Conservation (phyloP, 2,797 vertebrate species). For the Prunella strophiata region DNA sequence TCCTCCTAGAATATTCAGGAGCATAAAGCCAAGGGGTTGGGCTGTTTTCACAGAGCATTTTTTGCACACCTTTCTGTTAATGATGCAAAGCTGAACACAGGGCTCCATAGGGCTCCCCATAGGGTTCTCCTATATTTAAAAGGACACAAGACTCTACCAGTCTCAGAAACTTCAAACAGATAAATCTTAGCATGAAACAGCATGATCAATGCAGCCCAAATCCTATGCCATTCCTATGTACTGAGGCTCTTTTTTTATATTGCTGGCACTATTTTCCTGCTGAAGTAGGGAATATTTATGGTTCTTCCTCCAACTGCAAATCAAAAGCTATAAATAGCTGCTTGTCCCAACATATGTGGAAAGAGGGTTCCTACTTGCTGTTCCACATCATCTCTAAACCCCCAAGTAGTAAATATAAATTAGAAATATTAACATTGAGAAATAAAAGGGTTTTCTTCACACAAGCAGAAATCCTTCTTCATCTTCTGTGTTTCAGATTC, state of each 20-base stretch:
- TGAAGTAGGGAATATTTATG: slow-evolving; percentile 1
- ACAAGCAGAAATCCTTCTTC: neutral
- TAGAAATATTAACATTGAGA: neutral
- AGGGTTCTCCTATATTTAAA: neutral
- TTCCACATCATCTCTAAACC: neutral
- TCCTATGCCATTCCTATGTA: neutral
- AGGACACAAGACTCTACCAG: neutral
- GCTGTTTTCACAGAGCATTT: neutral
- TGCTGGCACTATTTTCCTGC: neutral
- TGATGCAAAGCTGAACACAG: neutral
- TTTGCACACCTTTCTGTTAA: neutral
- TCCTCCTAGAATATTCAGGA: neutral
- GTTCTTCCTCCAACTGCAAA: neutral
- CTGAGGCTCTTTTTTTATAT: neutral
- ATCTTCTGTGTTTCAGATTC: neutral
- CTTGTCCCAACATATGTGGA: neutral
- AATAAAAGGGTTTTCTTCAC: neutral
- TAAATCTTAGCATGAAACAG: neutral
- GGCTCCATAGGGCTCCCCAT: neutral
- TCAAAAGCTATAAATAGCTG: neutral
- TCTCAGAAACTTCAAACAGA: neutral
- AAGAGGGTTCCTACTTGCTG: neutral
- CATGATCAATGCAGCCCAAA: neutral
- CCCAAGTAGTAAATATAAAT: neutral
- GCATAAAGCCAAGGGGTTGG: neutral